phyloP scores from a whole-genome alignment of 2,113 vertebrate species.

The Anarrhichthys ocellatus region DNA sequence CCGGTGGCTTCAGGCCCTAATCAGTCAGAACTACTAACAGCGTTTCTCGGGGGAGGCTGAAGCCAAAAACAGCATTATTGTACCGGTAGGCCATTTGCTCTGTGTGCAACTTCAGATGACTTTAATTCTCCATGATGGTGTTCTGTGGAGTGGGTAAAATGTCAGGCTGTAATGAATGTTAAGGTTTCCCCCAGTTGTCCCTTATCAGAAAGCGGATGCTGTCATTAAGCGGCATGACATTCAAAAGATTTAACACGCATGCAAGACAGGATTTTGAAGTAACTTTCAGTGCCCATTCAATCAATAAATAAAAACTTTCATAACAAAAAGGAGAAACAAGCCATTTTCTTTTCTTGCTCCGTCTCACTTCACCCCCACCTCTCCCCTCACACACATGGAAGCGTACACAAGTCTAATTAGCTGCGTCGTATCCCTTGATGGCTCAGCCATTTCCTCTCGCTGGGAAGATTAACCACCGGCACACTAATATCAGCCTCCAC shows the following conservation, averaged over 20 bases:
- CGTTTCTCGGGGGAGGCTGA: constrained; percentile 38
- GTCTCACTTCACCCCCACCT: constrained; percentile 5
- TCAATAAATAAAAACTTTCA: constrained; percentile 17
- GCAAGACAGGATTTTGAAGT: constrained; percentile 11
- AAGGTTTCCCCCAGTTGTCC: constrained; percentile 17
- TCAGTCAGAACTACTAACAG: constrained; percentile 63
- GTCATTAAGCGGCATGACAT: constrained; percentile 7
- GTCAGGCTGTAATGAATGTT: constrained; percentile 43
- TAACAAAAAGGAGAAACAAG: constrained; percentile 3
- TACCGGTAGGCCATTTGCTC: constrained; percentile 39
- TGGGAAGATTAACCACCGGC: constrained; percentile 61
- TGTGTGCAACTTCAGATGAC: constrained; percentile 52
- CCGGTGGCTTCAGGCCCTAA: constrained; percentile 47
- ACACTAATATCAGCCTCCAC: constrained; percentile 53
- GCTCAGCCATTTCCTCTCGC: constrained; percentile 62
- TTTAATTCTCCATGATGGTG: constrained; percentile 48
- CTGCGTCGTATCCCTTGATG: constrained; percentile 63
- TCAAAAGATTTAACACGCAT: constrained; percentile 15
- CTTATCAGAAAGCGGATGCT: constrained; percentile 31
- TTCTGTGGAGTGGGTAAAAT: constrained; percentile 53
- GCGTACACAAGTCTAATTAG: constrained; percentile 64
- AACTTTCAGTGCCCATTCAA: constrained; percentile 24
- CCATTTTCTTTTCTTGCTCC: constrained; percentile 21
- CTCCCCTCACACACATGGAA: constrained; percentile 42
- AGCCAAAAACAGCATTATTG: constrained; percentile 57